Conservation (phyloP, 2,888 invertebrate genomes). For the Cheilosia vulpina region DNA sequence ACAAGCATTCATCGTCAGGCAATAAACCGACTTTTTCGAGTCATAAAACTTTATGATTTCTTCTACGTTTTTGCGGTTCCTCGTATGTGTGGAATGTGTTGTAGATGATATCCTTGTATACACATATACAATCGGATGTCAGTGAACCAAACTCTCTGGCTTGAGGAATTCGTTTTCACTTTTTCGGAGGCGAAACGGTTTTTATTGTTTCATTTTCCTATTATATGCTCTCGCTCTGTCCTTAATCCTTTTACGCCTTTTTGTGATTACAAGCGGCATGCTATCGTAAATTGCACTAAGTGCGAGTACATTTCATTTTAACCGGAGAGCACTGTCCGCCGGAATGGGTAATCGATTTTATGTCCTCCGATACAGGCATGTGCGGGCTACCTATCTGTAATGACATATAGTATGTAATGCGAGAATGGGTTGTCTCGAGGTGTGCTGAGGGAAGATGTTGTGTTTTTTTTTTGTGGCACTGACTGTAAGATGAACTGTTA, state of each 20-base stretch:
- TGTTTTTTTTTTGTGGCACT: not conserved
- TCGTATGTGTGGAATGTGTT: conserved; percentile 48
- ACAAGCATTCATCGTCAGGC: conserved; percentile 54
- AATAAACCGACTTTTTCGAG: conserved; percentile 69
- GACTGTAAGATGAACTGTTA: not conserved
- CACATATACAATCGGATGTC: conserved; percentile 43
- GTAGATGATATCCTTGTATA: not conserved
- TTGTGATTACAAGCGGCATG: conserved; percentile 71
- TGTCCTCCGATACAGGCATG: conserved; percentile 21
- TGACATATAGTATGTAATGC: conserved; percentile 6
- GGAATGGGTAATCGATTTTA: conserved; percentile 70
- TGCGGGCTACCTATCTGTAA: conserved; percentile 22
- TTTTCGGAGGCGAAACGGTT: conserved; percentile 42
- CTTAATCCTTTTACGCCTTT: conserved; percentile 75
- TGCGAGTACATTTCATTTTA: conserved; percentile 70
- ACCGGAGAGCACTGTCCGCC: conserved; percentile 48
- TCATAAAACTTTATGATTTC: conserved; percentile 75
- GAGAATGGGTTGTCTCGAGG: conserved; percentile 3
- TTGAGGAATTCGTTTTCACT: conserved; percentile 52
- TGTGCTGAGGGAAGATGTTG: not conserved
- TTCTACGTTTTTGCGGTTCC: conserved; percentile 41
- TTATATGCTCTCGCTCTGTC: conserved; percentile 37
- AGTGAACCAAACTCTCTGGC: conserved; percentile 46
- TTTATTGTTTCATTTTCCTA: conserved; percentile 62
- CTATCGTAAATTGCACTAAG: conserved; percentile 74